Base-by-base conservation (phyloP, 2,797 vertebrate species). In the Peromyscus aztecus region DNA sequence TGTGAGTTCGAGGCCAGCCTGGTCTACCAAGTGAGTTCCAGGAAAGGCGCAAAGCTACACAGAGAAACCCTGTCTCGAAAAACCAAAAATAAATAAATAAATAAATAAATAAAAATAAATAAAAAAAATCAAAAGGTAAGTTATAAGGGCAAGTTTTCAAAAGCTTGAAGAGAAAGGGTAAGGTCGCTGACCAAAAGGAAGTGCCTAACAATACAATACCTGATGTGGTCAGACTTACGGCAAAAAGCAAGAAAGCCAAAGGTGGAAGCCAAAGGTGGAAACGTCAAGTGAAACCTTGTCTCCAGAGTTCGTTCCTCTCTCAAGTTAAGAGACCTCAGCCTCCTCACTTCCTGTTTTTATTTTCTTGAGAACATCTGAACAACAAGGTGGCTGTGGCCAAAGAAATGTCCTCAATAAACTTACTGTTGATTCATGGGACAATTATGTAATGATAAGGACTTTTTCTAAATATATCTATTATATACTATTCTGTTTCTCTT, bases 221-320 rank as follows among this genome's bases (percentile, higher is more conserved):
- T 94, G 43, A 65, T 94, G 90, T 96, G 94, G 90, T 95, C 96
- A 65, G 61, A 63, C 57, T 83, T 61, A 69, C 1, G 27, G 90
- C 89, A 94, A 89, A 95, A 95, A 65, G 17, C 34, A n/a, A 82
- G 77, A 61, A 80, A 8, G 12, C 14, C 40, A 88, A 46, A 78
- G 19, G 61, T 31, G 65, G 67, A 80, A 8, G 12, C 14, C 40
- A 90, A 46, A 78, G 19, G 61, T n/a, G 65, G 43, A 96, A 97
- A 97, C 34, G 2, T 34, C 92, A 97, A 97, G 95, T 95, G 96
- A 97, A 97, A 97, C 65, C 19, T n/a, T 78, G 67, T 69, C 87
- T 96, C 49, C 89, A 95, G 92, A 83, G 73, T 71, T 31, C 0
- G 14, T 94, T 91, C 52, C 65, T 88, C 87, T 37, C 55, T 80